phyloP scores from a whole-genome alignment of 2,888 invertebrate species.

The Proisotoma minuta region DNA sequence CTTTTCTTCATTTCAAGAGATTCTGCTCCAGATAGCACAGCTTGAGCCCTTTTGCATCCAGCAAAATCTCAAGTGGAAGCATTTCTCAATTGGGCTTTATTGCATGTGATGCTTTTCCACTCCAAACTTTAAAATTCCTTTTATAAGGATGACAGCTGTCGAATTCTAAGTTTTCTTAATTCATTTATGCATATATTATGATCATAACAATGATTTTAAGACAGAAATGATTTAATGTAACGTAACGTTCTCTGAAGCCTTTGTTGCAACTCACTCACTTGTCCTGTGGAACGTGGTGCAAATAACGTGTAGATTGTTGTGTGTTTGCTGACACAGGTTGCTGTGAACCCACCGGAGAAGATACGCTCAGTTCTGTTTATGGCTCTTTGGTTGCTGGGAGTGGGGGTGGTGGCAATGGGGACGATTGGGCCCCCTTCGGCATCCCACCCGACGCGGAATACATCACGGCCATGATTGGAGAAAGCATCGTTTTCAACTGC shows the following conservation, averaged over 20 bases:
- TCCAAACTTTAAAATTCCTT: too few relatives aligned
- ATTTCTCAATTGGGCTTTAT: too few relatives aligned
- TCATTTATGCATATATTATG: too few relatives aligned
- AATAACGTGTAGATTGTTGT: constrained; percentile 12
- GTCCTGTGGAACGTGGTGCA: constrained; percentile 7
- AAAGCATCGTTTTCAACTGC: constrained; percentile 96
- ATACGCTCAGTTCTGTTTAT: constrained; percentile 44
- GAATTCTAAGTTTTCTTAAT: too few relatives aligned
- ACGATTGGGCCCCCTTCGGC: constrained; percentile 44
- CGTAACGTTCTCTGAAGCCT: too few relatives aligned
- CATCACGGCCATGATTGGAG: constrained; percentile 94
- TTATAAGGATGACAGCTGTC: too few relatives aligned
- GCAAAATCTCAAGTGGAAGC: too few relatives aligned
- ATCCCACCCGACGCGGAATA: constrained; percentile 71
- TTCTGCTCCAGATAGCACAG: neutral
- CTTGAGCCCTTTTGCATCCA: too few relatives aligned
- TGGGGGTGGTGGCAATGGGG: constrained; percentile 42
- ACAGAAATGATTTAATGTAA: too few relatives aligned
- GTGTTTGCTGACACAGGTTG: constrained; percentile 39
- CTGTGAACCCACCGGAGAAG: constrained; percentile 45
- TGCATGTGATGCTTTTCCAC: too few relatives aligned
- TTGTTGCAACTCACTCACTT: too few relatives aligned
- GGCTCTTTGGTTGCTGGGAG: constrained; percentile 44
- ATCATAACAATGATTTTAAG: too few relatives aligned
- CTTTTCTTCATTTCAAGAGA: neutral